Evolutionary conservation across 2,888 invertebrate genomes (phyloP).

Genomic region (Epinotia demarniana): DNA sequence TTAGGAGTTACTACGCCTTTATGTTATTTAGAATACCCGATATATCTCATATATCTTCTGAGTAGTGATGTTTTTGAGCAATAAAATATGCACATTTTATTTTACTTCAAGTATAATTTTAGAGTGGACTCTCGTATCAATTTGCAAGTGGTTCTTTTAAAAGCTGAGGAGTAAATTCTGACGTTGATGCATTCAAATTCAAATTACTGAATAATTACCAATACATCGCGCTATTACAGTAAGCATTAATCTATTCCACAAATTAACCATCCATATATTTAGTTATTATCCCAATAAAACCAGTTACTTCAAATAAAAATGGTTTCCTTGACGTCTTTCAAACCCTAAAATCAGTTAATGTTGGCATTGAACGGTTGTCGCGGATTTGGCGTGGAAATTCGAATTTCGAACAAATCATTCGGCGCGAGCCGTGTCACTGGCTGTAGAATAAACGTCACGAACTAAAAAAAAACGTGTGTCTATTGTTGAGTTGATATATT

Average conservation of each 20-base stretch:
- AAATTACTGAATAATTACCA: too few species aligned
- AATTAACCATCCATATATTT: too few species aligned
- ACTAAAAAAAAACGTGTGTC: constrained; percentile 53
- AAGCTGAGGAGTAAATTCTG: too few species aligned
- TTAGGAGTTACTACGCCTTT: background rate
- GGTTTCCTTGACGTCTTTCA: constrained; percentile 7
- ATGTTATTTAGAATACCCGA: background rate
- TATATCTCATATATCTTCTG: background rate
- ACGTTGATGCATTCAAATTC: too few species aligned
- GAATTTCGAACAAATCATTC: constrained; percentile 65
- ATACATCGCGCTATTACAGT: too few species aligned
- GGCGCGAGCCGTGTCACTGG: constrained; percentile 55
- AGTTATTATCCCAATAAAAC: background rate
- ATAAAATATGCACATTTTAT: too few species aligned
- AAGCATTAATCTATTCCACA: too few species aligned
- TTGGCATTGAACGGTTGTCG: constrained; percentile 76
- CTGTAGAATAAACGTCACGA: constrained; percentile 64
- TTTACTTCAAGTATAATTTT: too few species aligned
- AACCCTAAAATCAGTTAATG: constrained; percentile 70
- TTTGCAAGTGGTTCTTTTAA: too few species aligned
- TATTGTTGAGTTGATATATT: constrained; percentile 34
- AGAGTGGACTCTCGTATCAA: too few species aligned
- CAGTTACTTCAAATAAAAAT: background rate
- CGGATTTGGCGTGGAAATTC: constrained; percentile 74
- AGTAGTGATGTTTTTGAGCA: too few species aligned